A percentile compares a stretch with the other conserved stretches of the same genome.
Conservation (phyloP, 2,888 invertebrate genomes). For the Drosophila anceps region DNA sequence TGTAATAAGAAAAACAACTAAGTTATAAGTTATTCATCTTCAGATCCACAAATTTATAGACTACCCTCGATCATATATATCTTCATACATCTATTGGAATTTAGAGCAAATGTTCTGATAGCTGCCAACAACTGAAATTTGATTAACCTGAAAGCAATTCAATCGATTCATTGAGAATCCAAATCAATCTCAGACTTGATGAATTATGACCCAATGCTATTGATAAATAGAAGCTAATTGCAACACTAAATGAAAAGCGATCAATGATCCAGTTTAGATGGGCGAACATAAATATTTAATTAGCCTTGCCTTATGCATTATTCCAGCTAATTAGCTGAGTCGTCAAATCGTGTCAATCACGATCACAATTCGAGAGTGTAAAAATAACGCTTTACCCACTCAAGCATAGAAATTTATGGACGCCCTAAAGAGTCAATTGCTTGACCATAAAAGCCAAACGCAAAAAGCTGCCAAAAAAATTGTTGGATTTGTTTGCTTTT, state of each 20-base stretch:
- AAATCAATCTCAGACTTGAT: neutral
- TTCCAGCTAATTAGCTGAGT: constrained; percentile 11
- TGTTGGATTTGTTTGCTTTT: constrained; percentile 1
- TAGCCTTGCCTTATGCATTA: neutral
- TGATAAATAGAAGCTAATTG: neutral
- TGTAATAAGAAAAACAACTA: too few relatives aligned
- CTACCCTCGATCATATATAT: neutral
- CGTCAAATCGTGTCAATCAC: neutral
- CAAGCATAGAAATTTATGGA: constrained; percentile 19
- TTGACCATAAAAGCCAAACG: constrained; percentile 29
- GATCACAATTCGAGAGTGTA: neutral
- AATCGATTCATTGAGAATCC: neutral
- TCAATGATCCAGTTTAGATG: constrained; percentile 7
- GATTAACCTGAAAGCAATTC: neutral
- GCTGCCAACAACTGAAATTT: neutral
- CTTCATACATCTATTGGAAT: neutral
- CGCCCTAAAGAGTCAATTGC: constrained; percentile 22
- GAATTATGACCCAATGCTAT: neutral
- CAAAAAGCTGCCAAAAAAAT: constrained; percentile 28
- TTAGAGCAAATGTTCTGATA: neutral
- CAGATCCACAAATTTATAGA: neutral
- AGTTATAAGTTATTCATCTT: neutral
- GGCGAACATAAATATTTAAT: constrained; percentile 34
- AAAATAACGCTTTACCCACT: neutral
- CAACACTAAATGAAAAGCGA: neutral